Evolutionary conservation across 1,140 invertebrate genomes (phyloP).

Genomic region (Drosophila kanapiae): DNA sequence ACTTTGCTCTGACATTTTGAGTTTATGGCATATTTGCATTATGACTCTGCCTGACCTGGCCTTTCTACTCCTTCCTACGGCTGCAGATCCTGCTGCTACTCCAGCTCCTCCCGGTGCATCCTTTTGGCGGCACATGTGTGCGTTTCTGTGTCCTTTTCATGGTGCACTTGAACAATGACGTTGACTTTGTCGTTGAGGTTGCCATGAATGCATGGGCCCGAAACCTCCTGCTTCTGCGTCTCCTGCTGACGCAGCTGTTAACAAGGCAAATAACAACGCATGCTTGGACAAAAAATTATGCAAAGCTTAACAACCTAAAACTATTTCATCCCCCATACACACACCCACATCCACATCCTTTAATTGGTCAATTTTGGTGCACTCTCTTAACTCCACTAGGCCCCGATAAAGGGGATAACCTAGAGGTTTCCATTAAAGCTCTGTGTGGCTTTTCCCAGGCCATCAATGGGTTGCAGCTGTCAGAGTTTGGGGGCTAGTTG

Average conservation of each 20-base stretch:
- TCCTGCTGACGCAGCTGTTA: slow-evolving; percentile 67
- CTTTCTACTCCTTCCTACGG: slow-evolving; percentile 7
- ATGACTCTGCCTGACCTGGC: slow-evolving; percentile 54
- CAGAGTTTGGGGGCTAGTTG: slow-evolving; percentile 16
- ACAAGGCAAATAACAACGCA: slow-evolving; percentile 67
- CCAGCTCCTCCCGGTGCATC: slow-evolving; percentile 2
- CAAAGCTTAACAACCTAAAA: slow-evolving; percentile 52
- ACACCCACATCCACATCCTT: neutral
- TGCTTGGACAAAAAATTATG: slow-evolving; percentile 70
- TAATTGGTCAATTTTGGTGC: slow-evolving; percentile 61
- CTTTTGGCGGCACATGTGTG: slow-evolving; percentile 17
- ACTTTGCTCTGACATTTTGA: slow-evolving; percentile 78
- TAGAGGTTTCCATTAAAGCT: slow-evolving; percentile 14
- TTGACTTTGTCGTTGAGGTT: slow-evolving; percentile 62
- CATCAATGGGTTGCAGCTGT: slow-evolving; percentile 36
- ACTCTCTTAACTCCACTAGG: slow-evolving; percentile 10
- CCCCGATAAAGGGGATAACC: slow-evolving; percentile 3
- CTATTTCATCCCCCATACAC: slow-evolving; percentile 32
- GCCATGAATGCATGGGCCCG: slow-evolving; percentile 53
- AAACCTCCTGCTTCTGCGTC: slow-evolving; percentile 24
- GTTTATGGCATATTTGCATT: slow-evolving; percentile 82
- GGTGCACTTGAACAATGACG: slow-evolving; percentile 71
- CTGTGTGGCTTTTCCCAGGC: slow-evolving; percentile 1
- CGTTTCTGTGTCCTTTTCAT: slow-evolving; percentile 42
- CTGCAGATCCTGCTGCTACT: neutral